Evolutionary conservation across 2,797 vertebrate genomes (phyloP), one percentile per base, ranked within the genome.

Genomic region (Anolis apletophallus): DNA sequence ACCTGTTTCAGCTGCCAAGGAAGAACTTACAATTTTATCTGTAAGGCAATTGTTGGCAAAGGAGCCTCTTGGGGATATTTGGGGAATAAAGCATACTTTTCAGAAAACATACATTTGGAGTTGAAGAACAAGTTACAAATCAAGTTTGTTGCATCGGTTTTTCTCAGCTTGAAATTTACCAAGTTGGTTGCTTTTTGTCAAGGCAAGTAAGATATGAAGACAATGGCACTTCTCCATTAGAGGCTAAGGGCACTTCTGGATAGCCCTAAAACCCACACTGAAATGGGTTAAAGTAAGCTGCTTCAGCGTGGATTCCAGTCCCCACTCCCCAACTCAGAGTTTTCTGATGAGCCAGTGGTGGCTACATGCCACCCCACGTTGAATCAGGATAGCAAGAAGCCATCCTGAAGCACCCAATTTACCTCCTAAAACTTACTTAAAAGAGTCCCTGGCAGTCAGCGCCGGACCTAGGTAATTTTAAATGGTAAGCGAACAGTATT

Each of bases 1-100:
- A 50, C 76, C 46, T 72, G 78, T 89, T 91, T 74, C 71, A 81
- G 76, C 88, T 88, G 84, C 90, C 55, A 88, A 73, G 82, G 81
- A n/a, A 71, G 88, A 88, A 67, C 3, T 83, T 64, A 73, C 11
- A 2, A 23, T 85, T 89, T 90, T 88, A 78, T 92, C 52, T 87
- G 79, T 81, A 89, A 92, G 86, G 81, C 86, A 88, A 86, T 77
- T 3, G 87, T n/a, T 50, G 77, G 67, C 59, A 34, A 91, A 90
- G 85, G 81, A 59, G 0, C 50, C 80, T 12, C 88, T 88, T n/a
- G 75, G 76, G 76, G 83, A 76, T 1, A 0, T 57, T 85, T 91
- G 77, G 84, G 68, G 73, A 86, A 34, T 36, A 86, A 75, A 61
- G 67, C 73, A 85, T 83, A 50, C 55, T 3, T 88, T 84, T 67